Evolutionary conservation across 2,888 invertebrate species (phyloP).

Genomic region (Ectemnius cavifrons): DNA sequence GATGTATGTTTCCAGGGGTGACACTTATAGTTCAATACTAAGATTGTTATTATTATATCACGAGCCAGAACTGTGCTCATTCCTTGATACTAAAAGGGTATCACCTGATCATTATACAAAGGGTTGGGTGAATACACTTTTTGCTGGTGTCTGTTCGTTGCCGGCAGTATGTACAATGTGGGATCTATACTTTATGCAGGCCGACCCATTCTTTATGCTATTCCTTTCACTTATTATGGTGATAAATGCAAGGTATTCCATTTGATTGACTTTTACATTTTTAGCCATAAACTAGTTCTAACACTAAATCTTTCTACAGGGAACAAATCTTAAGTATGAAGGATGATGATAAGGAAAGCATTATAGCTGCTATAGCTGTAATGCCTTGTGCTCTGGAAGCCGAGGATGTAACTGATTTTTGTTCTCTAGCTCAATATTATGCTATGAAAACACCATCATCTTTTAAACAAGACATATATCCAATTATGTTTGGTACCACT

Average conservation of each 20-base stretch:
- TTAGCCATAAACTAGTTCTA: background rate
- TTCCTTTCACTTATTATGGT: slow-evolving; percentile 97
- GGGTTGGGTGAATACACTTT: slow-evolving; percentile 94
- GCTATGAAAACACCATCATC: slow-evolving; percentile 95
- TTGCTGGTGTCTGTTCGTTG: slow-evolving; percentile 91
- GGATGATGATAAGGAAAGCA: slow-evolving; percentile 84
- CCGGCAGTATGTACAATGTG: slow-evolving; percentile 95
- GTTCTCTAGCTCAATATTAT: slow-evolving; percentile 97
- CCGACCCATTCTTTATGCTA: slow-evolving; percentile 97
- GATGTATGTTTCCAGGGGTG: slow-evolving; percentile 76
- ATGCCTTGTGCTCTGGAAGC: slow-evolving; percentile 93
- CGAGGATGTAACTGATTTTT: slow-evolving; percentile 97
- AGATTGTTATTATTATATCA: slow-evolving; percentile 94
- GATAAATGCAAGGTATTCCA: slow-evolving; percentile 88
- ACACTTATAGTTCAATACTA: slow-evolving; percentile 79
- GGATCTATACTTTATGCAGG: slow-evolving; percentile 97
- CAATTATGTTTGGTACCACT: slow-evolving; percentile 79
- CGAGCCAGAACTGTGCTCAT: slow-evolving; percentile 97
- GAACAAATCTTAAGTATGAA: slow-evolving; percentile 90
- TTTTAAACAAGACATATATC: slow-evolving; percentile 88
- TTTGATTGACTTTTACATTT: slow-evolving; percentile 50
- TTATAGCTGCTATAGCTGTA: slow-evolving; percentile 84
- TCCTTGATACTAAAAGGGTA: slow-evolving; percentile 96
- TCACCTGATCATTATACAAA: slow-evolving; percentile 94
- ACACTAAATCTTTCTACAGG: slow-evolving; percentile 73